phyloP scores from a whole-genome alignment of 2,113 vertebrate genomes.

The Poecile atricapillus region DNA sequence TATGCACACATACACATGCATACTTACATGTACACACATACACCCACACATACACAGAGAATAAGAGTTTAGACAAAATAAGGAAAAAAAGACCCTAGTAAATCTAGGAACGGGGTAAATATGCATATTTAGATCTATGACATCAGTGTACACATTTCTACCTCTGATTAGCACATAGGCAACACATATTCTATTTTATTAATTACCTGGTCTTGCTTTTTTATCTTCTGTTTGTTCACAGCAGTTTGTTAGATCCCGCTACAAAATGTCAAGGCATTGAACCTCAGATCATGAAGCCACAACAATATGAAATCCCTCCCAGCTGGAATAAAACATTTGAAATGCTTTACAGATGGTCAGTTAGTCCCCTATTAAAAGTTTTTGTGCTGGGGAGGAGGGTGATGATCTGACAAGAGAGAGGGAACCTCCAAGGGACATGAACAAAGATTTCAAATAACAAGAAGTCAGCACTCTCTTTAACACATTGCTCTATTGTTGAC shows the following conservation, averaged over 20 bases:
- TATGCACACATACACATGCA: neutral
- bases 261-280: neutral
- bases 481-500: accelerated
- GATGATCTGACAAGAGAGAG: neutral
- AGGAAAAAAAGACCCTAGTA: neutral
- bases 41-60: neutral
- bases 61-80: neutral
- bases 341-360: neutral
- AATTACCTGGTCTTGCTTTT: neutral
- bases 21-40: neutral
- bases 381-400: neutral
- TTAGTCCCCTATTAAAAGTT: neutral
- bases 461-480: neutral
- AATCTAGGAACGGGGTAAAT: neutral
- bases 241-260: neutral
- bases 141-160: neutral
- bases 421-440: neutral
- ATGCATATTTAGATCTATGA: neutral
- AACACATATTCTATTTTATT: neutral
- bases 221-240: neutral
- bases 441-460: neutral
- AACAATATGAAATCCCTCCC: neutral
- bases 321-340: neutral
- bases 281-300: neutral
- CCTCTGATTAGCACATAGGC: neutral